These are phyloP conservation scores for Vannuccia rotundouncinata DNA, from an alignment of 2,888 invertebrate species.

Conservation along the genomic window DNA sequence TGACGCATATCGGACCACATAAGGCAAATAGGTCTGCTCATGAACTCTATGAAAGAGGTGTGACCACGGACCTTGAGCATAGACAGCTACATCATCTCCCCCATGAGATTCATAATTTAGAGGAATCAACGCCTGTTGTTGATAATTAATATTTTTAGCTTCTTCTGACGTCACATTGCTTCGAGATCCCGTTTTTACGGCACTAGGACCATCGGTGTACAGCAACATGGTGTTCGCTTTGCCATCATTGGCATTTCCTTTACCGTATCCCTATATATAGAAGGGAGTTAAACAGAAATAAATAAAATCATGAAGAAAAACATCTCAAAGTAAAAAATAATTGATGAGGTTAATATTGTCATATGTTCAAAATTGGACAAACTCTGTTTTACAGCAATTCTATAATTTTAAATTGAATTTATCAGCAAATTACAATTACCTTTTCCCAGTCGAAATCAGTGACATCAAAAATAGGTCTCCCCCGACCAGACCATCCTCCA, in stretches of 20 bases:
- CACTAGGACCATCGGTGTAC: conserved; percentile 69
- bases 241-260: conserved; percentile 50
- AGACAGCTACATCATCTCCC: conserved; percentile 74
- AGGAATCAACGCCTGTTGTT: conserved; percentile 5
- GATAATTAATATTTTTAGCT: background rate
- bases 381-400: no score
- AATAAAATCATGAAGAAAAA: no score
- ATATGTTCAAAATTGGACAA: no score
- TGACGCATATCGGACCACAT: conserved; percentile 74
- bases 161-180: background rate
- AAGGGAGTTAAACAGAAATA: no score
- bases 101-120: conserved; percentile 52
- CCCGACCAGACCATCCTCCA: conserved; percentile 8
- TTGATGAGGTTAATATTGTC: no score
- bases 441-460: background rate
- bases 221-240: conserved; percentile 66
- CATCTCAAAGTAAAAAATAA: no score
- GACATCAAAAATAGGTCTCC: background rate
- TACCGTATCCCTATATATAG: no score
- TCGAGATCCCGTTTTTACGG: background rate
- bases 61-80: conserved; percentile 73
- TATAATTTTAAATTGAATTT: no score
- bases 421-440: no score
- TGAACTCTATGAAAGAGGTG: conserved; percentile 75
- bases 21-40: conserved; percentile 81